A percentile compares a stretch with the other conserved stretches of the same genome.
phyloP scores from a whole-genome alignment of 2,888 invertebrate genomes.

The Sinodicranocentrus sp. region DNA sequence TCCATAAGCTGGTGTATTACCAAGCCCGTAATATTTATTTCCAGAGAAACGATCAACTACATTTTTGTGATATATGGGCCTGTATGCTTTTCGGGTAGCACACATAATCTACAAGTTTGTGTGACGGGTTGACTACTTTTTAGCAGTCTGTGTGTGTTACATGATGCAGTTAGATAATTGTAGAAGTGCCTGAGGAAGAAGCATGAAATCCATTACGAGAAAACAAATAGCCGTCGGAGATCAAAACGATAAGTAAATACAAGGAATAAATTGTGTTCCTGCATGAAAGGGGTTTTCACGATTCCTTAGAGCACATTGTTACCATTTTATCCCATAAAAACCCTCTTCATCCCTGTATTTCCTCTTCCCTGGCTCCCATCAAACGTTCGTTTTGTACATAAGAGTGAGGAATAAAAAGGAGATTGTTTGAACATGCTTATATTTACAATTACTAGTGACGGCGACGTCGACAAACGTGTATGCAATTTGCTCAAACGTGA shows the following conservation, averaged over 20 bases:
- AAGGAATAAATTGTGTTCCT: conserved; percentile 59
- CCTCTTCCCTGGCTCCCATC: conserved; percentile 36
- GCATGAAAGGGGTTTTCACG: conserved; percentile 68
- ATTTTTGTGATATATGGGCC: neutral
- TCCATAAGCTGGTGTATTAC: neutral
- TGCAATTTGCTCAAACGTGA: neutral
- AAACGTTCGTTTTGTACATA: neutral
- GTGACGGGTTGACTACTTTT: neutral
- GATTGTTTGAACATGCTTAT: no score
- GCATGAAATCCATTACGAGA: conserved; percentile 73
- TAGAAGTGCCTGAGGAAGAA: conserved; percentile 49
- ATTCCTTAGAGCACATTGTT: conserved; percentile 22
- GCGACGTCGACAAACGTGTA: no score
- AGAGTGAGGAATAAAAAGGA: neutral
- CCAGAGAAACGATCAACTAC: no score
- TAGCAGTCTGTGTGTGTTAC: neutral
- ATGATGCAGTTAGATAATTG: conserved; percentile 20
- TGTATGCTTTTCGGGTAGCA: neutral
- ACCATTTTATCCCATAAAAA: conserved; percentile 25
- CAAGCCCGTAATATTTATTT: no score
- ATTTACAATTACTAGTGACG: no score
- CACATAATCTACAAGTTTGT: neutral
- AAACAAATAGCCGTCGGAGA: conserved; percentile 75
- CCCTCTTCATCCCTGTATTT: conserved; percentile 16
- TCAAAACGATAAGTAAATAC: conserved; percentile 73